Evolutionary conservation across 2,888 invertebrate species (phyloP), one percentile per base, ranked within the genome.

Genomic region (Tillus elongatus): DNA sequence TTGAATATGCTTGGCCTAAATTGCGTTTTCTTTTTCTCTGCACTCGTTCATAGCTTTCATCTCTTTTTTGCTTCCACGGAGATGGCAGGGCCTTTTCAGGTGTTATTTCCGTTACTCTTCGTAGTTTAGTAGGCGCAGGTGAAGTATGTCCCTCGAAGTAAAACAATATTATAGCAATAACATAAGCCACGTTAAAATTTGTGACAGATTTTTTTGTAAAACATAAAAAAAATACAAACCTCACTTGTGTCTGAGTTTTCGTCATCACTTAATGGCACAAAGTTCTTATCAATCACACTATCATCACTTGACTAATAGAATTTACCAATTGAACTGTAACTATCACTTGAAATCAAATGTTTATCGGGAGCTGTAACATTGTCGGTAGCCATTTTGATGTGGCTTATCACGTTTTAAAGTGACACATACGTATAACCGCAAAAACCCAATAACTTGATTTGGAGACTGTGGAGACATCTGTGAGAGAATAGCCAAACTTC

Each of bases 351-450:
- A n/a, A n/a, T n/a, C n/a, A n/a, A n/a, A n/a, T n/a, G n/a, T n/a
- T n/a, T n/a, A n/a, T n/a, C n/a, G n/a, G n/a, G n/a, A n/a, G n/a
- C n/a, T n/a, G n/a, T n/a, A n/a, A n/a, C n/a, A n/a, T n/a, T n/a
- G n/a, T n/a, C n/a, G n/a, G n/a, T n/a, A n/a, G n/a, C n/a, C n/a
- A n/a, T n/a, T 19, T 19, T 19, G 6, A 8, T 6, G n/a, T 19
- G 24, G 24, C 24, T 19, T 19, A n/a, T 19, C 24, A 19, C 24
- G n/a, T n/a, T 19, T n/a, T 19, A 19, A 19, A n/a, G 6, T 19
- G 24, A n/a, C 24, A n/a, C 24, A 8, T 6, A 8, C 6, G 24
- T 19, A 19, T 19, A 6, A 19, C 6, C n/a, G 24, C 24, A 8
- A 19, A n/a, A 19, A 19, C 24, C n/a, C 6, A n/a, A 19, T 19